Conservation (phyloP, 2,888 invertebrate genomes). For the Rutpela maculata region DNA sequence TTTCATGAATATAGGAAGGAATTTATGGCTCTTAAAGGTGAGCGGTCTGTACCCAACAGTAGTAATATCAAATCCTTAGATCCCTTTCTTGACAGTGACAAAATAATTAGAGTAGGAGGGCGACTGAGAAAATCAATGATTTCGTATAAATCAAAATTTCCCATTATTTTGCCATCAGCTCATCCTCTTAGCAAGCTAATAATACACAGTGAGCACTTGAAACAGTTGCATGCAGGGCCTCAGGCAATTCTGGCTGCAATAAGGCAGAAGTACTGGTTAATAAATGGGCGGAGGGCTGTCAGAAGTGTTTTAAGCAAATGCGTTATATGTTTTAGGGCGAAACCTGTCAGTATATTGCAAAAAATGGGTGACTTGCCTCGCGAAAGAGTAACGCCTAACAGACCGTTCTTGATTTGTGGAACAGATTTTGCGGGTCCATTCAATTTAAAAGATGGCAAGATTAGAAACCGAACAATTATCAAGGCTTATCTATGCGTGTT, state of each 20-base stretch:
- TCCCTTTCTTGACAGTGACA: not conserved
- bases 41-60: not conserved
- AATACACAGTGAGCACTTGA: constrained; percentile 38
- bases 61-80: constrained; percentile 4
- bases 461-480: constrained; percentile 33
- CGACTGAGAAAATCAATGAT: not conserved
- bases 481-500: constrained; percentile 49
- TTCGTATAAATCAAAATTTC: not conserved
- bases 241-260: constrained; percentile 38
- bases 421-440: constrained; percentile 50
- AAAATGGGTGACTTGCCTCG: constrained; percentile 50
- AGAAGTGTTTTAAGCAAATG: constrained; percentile 37
- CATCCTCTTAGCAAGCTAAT: constrained; percentile 43
- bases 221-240: constrained; percentile 46
- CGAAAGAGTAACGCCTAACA: constrained; percentile 31
- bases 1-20: not conserved
- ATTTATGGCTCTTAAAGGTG: not conserved
- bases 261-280: constrained; percentile 42
- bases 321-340: constrained; percentile 40
- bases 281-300: constrained; percentile 34
- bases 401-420: constrained; percentile 45
- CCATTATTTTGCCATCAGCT: constrained; percentile 27
- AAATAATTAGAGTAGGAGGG: constrained; percentile 11
- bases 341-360: constrained; percentile 25
- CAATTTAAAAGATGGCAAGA: constrained; percentile 40